A percentile compares a stretch with the other conserved stretches of the same genome.
These are phyloP conservation scores for Rhincodon typus DNA, from an alignment of 2,797 vertebrate species.

Conservation along the genomic window DNA sequence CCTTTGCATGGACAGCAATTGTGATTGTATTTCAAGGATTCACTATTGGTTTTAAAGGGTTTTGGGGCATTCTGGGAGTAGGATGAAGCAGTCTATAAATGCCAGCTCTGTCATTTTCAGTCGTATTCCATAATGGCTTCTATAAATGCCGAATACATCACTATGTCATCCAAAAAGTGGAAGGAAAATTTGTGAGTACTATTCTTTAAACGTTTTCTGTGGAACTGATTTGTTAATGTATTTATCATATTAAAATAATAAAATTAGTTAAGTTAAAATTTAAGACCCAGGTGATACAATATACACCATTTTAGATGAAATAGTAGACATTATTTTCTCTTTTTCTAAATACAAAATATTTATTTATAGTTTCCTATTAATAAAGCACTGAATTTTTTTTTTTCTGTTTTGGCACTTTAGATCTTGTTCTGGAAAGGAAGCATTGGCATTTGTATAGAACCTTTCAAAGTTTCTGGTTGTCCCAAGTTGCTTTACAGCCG, in stretches of 20 bases:
- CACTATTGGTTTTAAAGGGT: neutral
- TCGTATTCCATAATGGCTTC: neutral
- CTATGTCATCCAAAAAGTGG: neutral
- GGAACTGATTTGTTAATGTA: neutral
- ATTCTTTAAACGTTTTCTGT: neutral
- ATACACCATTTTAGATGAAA: neutral
- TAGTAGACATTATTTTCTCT: neutral
- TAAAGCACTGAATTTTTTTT: neutral
- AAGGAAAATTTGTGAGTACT: neutral
- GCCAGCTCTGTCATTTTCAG: neutral
- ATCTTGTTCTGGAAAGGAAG: neutral
- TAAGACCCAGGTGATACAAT: neutral
- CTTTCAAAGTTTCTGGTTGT: neutral
- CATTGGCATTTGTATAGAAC: neutral
- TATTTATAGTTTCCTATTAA: neutral
- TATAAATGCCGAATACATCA: neutral
- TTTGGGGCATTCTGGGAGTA: neutral
- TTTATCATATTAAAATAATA: neutral
- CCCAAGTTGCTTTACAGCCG: neutral
- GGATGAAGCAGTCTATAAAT: neutral
- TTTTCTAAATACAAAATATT: neutral
- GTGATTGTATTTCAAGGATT: neutral
- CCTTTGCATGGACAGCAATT: neutral
- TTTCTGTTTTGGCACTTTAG: neutral
- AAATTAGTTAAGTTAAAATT: neutral